phyloP scores from a whole-genome alignment of 2,888 invertebrate genomes.

The Synanthedon vespiformis region DNA sequence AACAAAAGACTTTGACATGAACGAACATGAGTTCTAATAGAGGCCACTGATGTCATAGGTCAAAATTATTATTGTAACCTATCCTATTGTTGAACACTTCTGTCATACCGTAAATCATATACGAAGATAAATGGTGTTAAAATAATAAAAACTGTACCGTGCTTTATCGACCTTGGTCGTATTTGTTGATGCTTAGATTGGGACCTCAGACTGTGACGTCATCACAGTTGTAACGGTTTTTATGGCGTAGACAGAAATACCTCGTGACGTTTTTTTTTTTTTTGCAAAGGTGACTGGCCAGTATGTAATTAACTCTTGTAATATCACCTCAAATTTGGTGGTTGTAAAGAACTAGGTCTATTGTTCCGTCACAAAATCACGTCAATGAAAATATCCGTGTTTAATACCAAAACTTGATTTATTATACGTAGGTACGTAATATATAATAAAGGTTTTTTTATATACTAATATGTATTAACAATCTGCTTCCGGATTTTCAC shows the following conservation, averaged over 20 bases:
- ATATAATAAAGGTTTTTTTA: no score
- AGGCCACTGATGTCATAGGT: conserved; percentile 55
- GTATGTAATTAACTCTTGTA: not conserved
- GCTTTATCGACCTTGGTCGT: conserved; percentile 34
- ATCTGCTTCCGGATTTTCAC: no score
- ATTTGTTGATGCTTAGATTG: conserved; percentile 21
- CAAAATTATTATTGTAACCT: conserved; percentile 31
- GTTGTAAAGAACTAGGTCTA: no score
- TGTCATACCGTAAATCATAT: conserved; percentile 37
- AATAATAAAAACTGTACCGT: conserved; percentile 24
- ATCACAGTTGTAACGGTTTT: conserved; percentile 15
- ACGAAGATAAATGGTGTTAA: conserved; percentile 28
- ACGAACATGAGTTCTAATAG: conserved; percentile 17
- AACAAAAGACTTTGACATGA: conserved; percentile 33
- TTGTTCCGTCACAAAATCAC: no score
- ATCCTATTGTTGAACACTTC: conserved; percentile 34
- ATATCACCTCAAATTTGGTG: no score
- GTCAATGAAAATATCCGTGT: no score
- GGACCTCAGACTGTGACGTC: conserved; percentile 20
- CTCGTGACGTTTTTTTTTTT: conserved; percentile 4
- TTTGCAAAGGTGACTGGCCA: conserved; percentile 4
- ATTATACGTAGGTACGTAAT: no score
- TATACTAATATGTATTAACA: no score
- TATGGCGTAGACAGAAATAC: conserved; percentile 4
- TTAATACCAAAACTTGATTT: no score